These are phyloP conservation scores for Miniopterus natalensis DNA, from an alignment of 2,113 vertebrate species.

Conservation along the genomic window DNA sequence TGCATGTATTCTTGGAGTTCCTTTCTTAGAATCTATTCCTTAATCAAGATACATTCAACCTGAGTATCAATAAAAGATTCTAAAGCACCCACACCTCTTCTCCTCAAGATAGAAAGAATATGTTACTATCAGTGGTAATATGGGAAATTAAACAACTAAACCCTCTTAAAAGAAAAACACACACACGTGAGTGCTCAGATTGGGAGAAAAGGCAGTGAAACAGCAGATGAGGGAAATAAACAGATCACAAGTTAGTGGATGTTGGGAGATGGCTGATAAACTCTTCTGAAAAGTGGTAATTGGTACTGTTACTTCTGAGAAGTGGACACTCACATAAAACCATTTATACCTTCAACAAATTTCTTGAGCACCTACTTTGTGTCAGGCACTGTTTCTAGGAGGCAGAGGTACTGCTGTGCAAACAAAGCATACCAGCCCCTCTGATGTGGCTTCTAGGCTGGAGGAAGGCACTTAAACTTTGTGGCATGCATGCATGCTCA, in stretches of 20 bases:
- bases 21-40: constrained; percentile 16
- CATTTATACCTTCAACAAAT: not conserved
- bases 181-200: not conserved
- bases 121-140: not conserved
- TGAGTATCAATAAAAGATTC: not conserved
- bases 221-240: not conserved
- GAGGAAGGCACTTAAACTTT: not conserved
- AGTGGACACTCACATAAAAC: not conserved
- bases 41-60: not conserved
- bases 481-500: accelerated
- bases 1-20: not conserved
- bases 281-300: not conserved
- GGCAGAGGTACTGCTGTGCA: not conserved
- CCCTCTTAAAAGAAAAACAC: not conserved
- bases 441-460: not conserved
- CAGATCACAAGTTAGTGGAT: not conserved
- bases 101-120: not conserved
- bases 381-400: not conserved
- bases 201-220: not conserved
- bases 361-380: not conserved
- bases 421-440: not conserved
- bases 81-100: not conserved
- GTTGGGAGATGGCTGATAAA: not conserved
- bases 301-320: not conserved
- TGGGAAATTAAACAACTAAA: not conserved